These are phyloP conservation scores for Bombus confusus DNA, from an alignment of 1,140 invertebrate genomes.

Conservation along the genomic window DNA sequence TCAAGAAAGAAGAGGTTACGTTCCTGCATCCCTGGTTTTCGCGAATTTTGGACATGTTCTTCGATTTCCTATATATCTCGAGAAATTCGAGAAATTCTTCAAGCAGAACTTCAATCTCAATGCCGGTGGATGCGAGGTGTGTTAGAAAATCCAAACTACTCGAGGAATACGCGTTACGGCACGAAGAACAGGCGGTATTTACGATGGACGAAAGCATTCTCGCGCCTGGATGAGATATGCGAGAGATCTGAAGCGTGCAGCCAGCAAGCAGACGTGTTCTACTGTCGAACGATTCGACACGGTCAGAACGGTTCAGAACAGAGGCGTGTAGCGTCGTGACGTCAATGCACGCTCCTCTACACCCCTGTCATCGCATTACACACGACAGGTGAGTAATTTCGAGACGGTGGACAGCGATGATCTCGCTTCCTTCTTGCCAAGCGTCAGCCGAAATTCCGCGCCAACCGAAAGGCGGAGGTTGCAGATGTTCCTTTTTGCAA, in stretches of 20 bases:
- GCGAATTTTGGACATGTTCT: neutral
- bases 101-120: neutral
- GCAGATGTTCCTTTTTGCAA: too few species aligned
- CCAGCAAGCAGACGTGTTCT: constrained; percentile 16
- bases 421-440: neutral
- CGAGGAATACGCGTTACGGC: neutral
- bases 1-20: neutral
- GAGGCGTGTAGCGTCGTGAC: constrained; percentile 49
- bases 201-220: constrained; percentile 30
- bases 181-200: constrained; percentile 14
- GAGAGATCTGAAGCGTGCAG: constrained; percentile 44
- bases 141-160: constrained; percentile 25
- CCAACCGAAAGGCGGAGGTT: too few species aligned
- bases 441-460: neutral
- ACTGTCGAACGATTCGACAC: constrained; percentile 51
- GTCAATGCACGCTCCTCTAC: constrained; percentile 67
- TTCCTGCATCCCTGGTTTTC: neutral
- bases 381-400: constrained; percentile 51
- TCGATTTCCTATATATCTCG: too few species aligned
- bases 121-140: neutral
- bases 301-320: constrained; percentile 34
- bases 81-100: neutral
- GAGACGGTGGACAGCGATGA: constrained; percentile 30
- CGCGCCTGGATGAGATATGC: neutral
- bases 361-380: constrained; percentile 62